Conservation (phyloP, 2,113 vertebrate species). For the Clinocottus analis region DNA sequence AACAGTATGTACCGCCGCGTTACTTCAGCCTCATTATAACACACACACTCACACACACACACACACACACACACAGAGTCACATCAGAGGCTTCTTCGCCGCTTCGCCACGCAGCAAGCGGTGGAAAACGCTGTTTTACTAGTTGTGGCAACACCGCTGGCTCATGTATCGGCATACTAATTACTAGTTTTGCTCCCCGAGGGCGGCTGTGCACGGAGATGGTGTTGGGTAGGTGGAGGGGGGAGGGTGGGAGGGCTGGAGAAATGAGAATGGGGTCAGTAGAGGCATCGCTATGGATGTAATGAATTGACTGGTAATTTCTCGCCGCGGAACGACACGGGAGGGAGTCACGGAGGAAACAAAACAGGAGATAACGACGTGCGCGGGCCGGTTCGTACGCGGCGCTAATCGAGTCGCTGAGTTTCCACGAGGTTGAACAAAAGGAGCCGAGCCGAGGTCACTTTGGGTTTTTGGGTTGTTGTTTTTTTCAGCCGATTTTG, state of each 20-base stretch:
- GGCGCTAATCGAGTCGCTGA: neutral
- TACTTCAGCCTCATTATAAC: constrained; percentile 64
- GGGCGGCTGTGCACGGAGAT: constrained; percentile 45
- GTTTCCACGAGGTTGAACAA: neutral
- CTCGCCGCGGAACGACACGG: constrained; percentile 11
- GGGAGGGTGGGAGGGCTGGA: constrained; percentile 29
- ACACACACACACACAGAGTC: neutral
- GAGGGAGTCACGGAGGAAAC: constrained; percentile 27
- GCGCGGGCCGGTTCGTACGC: constrained; percentile 33
- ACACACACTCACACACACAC: constrained; percentile 15
- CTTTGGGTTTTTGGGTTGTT: neutral
- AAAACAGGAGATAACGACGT: constrained; percentile 11
- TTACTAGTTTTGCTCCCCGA: constrained; percentile 60
- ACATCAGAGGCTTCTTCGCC: constrained; percentile 43
- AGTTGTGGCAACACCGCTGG: constrained; percentile 69
- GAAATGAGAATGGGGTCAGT: constrained; percentile 61
- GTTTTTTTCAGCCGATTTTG: neutral
- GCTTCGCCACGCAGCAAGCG: too few relatives aligned
- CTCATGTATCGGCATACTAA: constrained; percentile 74
- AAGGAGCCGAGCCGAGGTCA: neutral
- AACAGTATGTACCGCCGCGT: constrained; percentile 67
- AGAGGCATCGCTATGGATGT: constrained; percentile 49
- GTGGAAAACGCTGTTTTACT: constrained; percentile 67
- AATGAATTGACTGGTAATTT: constrained; percentile 62
- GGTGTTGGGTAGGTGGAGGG: constrained; percentile 42